phyloP scores from a whole-genome alignment of 2,113 vertebrate species.

The Microtus pennsylvanicus region DNA sequence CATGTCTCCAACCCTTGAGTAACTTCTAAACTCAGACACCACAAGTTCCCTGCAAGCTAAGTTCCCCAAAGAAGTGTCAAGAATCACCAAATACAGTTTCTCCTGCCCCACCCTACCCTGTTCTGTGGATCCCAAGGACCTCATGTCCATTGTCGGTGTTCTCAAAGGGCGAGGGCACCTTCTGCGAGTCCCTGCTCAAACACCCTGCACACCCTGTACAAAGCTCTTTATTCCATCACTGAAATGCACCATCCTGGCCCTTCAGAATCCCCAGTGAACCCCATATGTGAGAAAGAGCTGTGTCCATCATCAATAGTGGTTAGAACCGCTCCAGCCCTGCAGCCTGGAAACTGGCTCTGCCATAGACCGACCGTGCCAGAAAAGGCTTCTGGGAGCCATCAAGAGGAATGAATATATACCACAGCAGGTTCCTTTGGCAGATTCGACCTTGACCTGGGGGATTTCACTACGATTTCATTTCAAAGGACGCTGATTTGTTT shows the following conservation, averaged over 20 bases:
- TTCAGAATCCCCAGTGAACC: background rate
- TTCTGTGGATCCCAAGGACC: background rate
- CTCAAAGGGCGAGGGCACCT: background rate
- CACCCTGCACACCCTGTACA: background rate
- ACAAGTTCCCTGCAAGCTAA: constrained; percentile 25
- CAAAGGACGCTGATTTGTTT: background rate
- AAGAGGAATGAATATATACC: background rate
- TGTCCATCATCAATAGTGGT: background rate
- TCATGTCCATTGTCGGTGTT: background rate
- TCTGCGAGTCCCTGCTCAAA: rapidly evolving
- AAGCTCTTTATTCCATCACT: background rate
- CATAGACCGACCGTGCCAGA: background rate
- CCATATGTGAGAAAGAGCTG: background rate
- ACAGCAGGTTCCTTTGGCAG: background rate
- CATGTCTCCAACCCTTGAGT: background rate
- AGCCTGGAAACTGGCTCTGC: constrained; percentile 23
- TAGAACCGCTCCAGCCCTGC: background rate
- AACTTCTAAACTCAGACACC: constrained; percentile 4
- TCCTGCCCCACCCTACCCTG: background rate
- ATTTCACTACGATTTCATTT: constrained; percentile 10
- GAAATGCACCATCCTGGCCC: background rate
- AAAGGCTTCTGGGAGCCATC: background rate
- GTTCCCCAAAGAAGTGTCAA: background rate
- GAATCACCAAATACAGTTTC: background rate
- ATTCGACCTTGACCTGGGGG: constrained; percentile 22